These are phyloP conservation scores for Calliphora vicina DNA, from an alignment of 1,140 invertebrate species.

Conservation along the genomic window DNA sequence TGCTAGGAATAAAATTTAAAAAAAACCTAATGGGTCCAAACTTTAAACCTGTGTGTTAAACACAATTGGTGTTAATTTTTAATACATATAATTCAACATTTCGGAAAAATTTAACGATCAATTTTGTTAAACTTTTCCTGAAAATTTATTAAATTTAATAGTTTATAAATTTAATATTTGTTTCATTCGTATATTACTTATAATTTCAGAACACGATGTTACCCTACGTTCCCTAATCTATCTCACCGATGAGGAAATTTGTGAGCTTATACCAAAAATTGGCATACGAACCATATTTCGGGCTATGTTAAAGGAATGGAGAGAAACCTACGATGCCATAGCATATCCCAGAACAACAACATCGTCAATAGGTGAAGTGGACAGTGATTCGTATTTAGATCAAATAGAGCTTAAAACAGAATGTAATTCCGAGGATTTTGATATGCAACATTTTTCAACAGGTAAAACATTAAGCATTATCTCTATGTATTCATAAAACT, in stretches of 20 bases:
- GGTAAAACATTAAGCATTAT: background rate
- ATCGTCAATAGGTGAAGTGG: background rate
- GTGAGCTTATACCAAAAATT: constrained; percentile 43
- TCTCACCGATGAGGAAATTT: constrained; percentile 37
- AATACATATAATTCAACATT: too few relatives aligned
- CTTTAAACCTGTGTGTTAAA: too few relatives aligned
- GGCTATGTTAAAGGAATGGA: constrained; percentile 36
- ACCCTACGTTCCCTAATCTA: constrained; percentile 9
- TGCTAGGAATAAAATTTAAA: too few relatives aligned
- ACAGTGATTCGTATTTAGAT: constrained; percentile 20
- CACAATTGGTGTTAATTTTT: too few relatives aligned
- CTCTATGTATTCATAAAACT: too few relatives aligned
- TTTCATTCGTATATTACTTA: too few relatives aligned
- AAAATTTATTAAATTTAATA: background rate
- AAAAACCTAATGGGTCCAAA: too few relatives aligned
- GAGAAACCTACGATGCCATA: constrained; percentile 9
- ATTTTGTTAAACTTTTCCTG: background rate
- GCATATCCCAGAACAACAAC: background rate
- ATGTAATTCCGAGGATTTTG: constrained; percentile 8
- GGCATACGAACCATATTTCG: constrained; percentile 43
- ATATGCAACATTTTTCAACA: background rate
- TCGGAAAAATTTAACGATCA: too few relatives aligned
- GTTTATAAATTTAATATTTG: background rate
- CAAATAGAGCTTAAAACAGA: constrained; percentile 23
- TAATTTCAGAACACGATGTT: constrained; percentile 12